Evolutionary conservation across 35 echinoderm and acorn worm species (phyloP).

Genomic region (Holothuria glaberrima): DNA sequence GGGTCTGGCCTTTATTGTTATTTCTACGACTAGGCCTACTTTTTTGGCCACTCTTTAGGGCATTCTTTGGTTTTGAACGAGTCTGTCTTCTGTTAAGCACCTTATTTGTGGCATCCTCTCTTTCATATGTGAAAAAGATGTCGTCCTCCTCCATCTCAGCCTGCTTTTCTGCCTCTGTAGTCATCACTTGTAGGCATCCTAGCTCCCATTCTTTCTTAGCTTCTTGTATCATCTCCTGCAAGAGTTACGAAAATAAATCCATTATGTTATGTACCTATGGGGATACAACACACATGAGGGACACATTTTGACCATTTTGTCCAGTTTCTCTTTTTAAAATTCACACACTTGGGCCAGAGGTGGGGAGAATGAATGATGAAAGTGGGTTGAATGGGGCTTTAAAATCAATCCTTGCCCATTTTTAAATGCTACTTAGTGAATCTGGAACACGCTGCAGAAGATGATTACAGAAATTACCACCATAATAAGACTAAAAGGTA

Average conservation of each 20-base stretch:
- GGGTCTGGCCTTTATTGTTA: constrained; percentile 14
- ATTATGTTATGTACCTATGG: too few relatives aligned
- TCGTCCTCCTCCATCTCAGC: constrained; percentile 96
- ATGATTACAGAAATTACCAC: too few relatives aligned
- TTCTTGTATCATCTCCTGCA: constrained; percentile 85
- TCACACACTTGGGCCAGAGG: too few relatives aligned
- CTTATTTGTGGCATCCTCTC: constrained; percentile 94
- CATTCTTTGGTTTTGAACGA: constrained; percentile 37
- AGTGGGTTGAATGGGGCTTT: too few relatives aligned
- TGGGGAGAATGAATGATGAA: too few relatives aligned
- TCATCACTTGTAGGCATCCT: constrained; percentile 78
- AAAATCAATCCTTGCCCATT: too few relatives aligned
- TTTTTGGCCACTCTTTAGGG: constrained; percentile 2
- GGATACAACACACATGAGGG: too few relatives aligned
- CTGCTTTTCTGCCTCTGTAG: constrained; percentile 82
- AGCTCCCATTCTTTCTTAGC: constrained; percentile 99
- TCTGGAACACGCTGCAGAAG: too few relatives aligned
- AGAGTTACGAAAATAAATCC: background rate
- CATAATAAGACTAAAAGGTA: too few relatives aligned
- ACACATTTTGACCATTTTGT: too few relatives aligned
- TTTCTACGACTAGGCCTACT: constrained; percentile 59
- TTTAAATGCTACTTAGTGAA: too few relatives aligned
- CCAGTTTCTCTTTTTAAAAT: too few relatives aligned
- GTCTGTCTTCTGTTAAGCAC: constrained; percentile 83
- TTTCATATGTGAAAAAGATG: constrained; percentile 87